A percentile compares a stretch with the other conserved stretches of the same genome.
Evolutionary conservation across 2,113 vertebrate genomes (phyloP).

Genomic region (Benthochromis sp.): DNA sequence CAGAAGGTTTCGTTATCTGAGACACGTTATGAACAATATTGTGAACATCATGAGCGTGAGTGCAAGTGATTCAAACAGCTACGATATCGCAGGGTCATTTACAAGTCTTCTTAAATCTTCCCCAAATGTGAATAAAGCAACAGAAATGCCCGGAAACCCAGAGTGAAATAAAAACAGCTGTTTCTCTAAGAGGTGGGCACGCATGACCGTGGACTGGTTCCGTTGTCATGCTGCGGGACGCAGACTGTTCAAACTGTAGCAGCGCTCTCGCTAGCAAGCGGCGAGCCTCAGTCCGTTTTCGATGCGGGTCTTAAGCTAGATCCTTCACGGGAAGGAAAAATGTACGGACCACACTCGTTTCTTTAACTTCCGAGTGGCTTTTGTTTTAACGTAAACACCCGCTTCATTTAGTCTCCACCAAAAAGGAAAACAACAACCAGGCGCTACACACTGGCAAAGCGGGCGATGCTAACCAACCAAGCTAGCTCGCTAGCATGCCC

Average conservation of each 20-base stretch:
- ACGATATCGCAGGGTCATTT: not conserved
- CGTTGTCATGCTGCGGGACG: constrained; percentile 28
- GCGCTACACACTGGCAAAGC: not conserved
- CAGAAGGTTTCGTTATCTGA: not conserved
- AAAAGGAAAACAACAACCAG: not conserved
- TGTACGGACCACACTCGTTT: rapidly evolving
- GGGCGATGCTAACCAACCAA: constrained; percentile 28
- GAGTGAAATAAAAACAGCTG: not conserved
- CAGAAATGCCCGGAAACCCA: not conserved
- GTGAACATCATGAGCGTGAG: not conserved
- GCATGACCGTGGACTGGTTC: not conserved
- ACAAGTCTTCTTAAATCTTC: not conserved
- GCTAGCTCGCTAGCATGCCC: constrained; percentile 61
- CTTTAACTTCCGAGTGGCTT: not conserved
- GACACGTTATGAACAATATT: not conserved
- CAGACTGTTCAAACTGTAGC: constrained; percentile 40
- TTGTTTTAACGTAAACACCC: not conserved
- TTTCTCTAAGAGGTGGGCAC: not conserved
- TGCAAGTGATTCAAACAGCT: not conserved
- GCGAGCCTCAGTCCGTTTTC: constrained; percentile 18
- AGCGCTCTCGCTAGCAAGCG: constrained; percentile 32
- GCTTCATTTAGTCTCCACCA: not conserved
- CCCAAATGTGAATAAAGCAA: not conserved
- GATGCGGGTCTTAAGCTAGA: not conserved
- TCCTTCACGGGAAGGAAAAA: not conserved